Evolutionary conservation across 2,888 invertebrate species (phyloP), one percentile per base, ranked within the genome.

Genomic region (Vannuccia rotundouncinata): DNA sequence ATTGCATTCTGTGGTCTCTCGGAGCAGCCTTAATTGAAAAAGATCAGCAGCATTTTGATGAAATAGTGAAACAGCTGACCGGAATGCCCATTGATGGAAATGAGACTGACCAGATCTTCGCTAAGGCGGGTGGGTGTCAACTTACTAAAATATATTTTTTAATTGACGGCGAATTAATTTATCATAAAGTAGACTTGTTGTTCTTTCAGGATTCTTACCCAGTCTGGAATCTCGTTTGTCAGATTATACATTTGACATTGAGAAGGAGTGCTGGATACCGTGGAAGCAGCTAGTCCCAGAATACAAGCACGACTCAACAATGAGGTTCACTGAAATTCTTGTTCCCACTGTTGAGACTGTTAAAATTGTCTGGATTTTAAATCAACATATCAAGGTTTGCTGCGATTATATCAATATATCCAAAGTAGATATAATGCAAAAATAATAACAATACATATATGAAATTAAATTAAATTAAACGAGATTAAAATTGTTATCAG

Each of bases 321-420:
- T 45, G 29, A 77, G 76, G 73, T 82, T 82, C 59, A 79, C 76
- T 59, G 81, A 81, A 74, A 82, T 82, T 73, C 60, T 82, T 2
- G 82, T 82, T 31, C 82, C 82, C 28, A 82, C 82, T 66, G 60
- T 79, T 29, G 82, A 82, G 27, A 82, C 82, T 27, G 81, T 79
- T 27, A 78, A 78, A 31, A 81, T 76, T 1, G 60, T 45, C 17
- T 82, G 82, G 82, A 28, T 82, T 22, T 59, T 82, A 28, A 29
- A 27, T 29, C 31, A 74, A n/a, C 79, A 79, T 74, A 73, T 73
- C 30, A 73, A 79, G 27, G 28, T 78, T 10, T 1, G 45, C 27
- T n/a, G n/a, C n/a, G n/a, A n/a, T n/a, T n/a, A 59, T 13, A 59
- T n/a, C 59, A n/a, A 10, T 59, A n/a, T n/a, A n/a, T n/a, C n/a